Conservation (phyloP, 2,113 vertebrate species). For the Gulo gulo region DNA sequence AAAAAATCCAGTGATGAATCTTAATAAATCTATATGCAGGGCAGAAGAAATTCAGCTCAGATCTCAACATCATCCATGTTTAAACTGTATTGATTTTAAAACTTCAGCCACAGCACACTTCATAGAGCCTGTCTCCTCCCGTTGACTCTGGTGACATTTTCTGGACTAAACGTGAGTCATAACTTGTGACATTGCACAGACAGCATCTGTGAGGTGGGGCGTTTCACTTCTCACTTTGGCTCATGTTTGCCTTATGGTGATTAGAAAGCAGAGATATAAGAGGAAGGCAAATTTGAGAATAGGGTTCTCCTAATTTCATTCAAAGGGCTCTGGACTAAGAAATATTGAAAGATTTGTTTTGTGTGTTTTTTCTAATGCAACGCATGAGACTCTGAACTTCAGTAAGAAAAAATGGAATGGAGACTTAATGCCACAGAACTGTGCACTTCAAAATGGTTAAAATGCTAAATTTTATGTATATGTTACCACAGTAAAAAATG, state of each 20-base stretch:
- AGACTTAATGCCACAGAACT: not conserved
- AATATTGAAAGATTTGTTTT: not conserved
- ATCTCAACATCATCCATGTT: slow-evolving; percentile 38
- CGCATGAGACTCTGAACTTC: not conserved
- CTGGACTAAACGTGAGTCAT: slow-evolving; percentile 52
- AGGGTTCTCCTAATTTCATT: slow-evolving; percentile 44
- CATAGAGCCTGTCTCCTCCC: not conserved
- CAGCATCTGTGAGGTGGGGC: slow-evolving; percentile 11
- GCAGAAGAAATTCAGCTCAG: slow-evolving; percentile 15
- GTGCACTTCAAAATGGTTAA: not conserved
- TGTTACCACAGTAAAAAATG: not conserved
- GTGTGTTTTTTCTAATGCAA: not conserved
- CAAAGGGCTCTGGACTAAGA: slow-evolving; percentile 21
- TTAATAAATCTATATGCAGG: slow-evolving; percentile 27
- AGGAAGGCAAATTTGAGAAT: slow-evolving; percentile 35
- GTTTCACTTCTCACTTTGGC: slow-evolving; percentile 64
- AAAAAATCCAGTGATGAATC: slow-evolving; percentile 26
- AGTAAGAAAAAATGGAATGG: not conserved
- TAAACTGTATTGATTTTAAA: slow-evolving; percentile 41
- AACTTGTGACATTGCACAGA: slow-evolving; percentile 46
- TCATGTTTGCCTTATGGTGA: slow-evolving; percentile 50
- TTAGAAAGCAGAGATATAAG: slow-evolving; percentile 6
- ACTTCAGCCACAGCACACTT: not conserved
- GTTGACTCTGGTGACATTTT: slow-evolving; percentile 46
- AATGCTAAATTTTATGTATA: not conserved